These are phyloP conservation scores for Psettodes erumei DNA, from an alignment of 2,113 vertebrate genomes.

Conservation along the genomic window DNA sequence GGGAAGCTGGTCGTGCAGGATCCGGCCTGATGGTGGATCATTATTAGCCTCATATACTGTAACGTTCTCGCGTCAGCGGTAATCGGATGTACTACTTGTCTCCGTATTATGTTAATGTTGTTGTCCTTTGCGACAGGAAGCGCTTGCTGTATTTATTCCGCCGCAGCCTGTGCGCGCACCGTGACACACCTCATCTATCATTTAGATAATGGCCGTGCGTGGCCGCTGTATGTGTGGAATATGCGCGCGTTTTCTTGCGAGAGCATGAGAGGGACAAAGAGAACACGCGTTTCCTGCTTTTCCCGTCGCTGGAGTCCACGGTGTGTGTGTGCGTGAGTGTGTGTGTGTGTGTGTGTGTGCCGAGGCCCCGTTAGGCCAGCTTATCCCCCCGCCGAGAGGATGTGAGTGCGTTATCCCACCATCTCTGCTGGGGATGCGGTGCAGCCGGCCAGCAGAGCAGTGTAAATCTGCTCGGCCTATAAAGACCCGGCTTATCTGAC, in stretches of 20 bases:
- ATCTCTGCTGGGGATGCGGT: slow-evolving; percentile 64
- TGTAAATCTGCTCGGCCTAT: slow-evolving; percentile 73
- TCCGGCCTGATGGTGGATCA: slow-evolving; percentile 62
- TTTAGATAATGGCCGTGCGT: slow-evolving; percentile 59
- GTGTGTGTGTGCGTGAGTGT: slow-evolving; percentile 7
- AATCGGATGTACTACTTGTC: slow-evolving; percentile 71
- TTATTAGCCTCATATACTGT: slow-evolving; percentile 73
- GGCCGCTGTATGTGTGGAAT: slow-evolving; percentile 18
- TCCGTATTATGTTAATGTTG: slow-evolving; percentile 73
- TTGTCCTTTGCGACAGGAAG: slow-evolving; percentile 68
- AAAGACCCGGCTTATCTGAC: slow-evolving; percentile 76
- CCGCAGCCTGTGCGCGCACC: slow-evolving; percentile 47
- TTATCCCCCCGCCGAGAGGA: slow-evolving; percentile 59
- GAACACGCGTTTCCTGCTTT: slow-evolving; percentile 26
- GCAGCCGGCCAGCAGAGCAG: slow-evolving; percentile 61
- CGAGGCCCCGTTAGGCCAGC: slow-evolving; percentile 43
- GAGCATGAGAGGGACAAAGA: not conserved
- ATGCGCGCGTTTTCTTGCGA: slow-evolving; percentile 18
- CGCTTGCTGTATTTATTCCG: slow-evolving; percentile 67
- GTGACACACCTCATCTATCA: slow-evolving; percentile 70
- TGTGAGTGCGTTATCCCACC: slow-evolving; percentile 60
- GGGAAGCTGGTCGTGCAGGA: slow-evolving; percentile 33
- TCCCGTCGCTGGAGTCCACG: slow-evolving; percentile 18
- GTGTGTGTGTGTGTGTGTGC: slow-evolving; percentile 24
- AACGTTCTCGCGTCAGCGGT: slow-evolving; percentile 62